Conservation (phyloP, 2,888 invertebrate genomes). For the Hirtodrosophila trivittata region DNA sequence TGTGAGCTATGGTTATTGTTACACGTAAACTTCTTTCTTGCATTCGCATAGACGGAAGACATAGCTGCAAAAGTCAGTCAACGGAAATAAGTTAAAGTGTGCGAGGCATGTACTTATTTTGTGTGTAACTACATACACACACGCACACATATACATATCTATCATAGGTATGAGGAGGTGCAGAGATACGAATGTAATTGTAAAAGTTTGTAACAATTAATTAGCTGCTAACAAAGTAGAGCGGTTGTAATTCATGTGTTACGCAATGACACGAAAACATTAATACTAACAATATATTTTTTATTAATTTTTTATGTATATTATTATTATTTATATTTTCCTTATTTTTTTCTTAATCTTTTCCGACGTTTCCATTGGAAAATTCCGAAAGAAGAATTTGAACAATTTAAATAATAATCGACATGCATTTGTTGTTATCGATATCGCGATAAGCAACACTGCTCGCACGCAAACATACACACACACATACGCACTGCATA, state of each 20-base stretch:
- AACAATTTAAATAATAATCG: conserved; percentile 54
- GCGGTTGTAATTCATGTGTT: conserved; percentile 38
- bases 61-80: conserved; percentile 67
- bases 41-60: conserved; percentile 56
- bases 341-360: neutral
- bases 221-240: conserved; percentile 27
- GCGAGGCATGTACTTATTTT: conserved; percentile 22
- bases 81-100: conserved; percentile 65
- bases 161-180: conserved; percentile 5
- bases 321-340: conserved; percentile 1
- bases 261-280: conserved; percentile 56
- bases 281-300: neutral
- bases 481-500: conserved; percentile 13
- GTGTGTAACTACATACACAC: neutral
- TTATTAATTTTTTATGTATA: neutral
- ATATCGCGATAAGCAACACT: conserved; percentile 42
- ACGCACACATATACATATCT: conserved; percentile 11
- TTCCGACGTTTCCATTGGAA: neutral
- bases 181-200: conserved; percentile 14
- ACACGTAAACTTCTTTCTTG: conserved; percentile 59
- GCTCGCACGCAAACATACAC: conserved; percentile 17
- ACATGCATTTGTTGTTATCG: conserved; percentile 28
- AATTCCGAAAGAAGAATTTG: conserved; percentile 35
- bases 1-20: conserved; percentile 42
- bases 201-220: conserved; percentile 14